A percentile compares a stretch with the other conserved stretches of the same genome.
These are phyloP conservation scores for Caenorhabditis latens DNA, from an alignment of 1,140 invertebrate genomes.

Conservation along the genomic window DNA sequence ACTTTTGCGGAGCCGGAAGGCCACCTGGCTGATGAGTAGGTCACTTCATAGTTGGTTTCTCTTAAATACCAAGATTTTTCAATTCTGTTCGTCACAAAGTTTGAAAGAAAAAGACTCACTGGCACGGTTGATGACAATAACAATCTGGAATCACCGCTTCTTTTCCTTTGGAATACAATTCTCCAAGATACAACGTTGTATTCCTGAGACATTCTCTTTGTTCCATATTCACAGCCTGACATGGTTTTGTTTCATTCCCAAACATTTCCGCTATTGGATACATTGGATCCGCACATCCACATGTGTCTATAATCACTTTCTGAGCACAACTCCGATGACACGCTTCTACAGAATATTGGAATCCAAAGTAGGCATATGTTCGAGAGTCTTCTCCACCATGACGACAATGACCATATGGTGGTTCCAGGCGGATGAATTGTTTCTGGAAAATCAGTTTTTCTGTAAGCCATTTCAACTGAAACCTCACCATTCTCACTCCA, in stretches of 20 bases:
- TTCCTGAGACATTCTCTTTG: conserved; percentile 75
- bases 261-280: conserved; percentile 59
- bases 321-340: conserved; percentile 77
- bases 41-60: conserved; percentile 77
- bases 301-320: conserved; percentile 71
- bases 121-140: conserved; percentile 76
- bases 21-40: conserved; percentile 77
- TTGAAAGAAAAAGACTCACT: conserved; percentile 61
- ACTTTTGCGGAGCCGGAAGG: conserved; percentile 77
- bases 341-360: conserved; percentile 77
- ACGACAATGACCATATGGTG: conserved; percentile 73
- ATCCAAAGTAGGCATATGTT: conserved; percentile 75
- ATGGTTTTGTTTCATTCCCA: conserved; percentile 11
- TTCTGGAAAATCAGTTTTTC: conserved; percentile 68
- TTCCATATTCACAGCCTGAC: conserved; percentile 48
- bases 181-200: conserved; percentile 71
- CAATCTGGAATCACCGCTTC: conserved; percentile 67
- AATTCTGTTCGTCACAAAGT: neutral
- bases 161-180: conserved; percentile 70
- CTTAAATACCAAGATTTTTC: conserved; percentile 65
- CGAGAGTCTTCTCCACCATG: conserved; percentile 72
- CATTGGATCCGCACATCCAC: conserved; percentile 77
- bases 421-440: conserved; percentile 73
- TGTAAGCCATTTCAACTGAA: neutral
- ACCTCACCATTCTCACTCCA: conserved; percentile 74